These are phyloP conservation scores for Ailuropoda melanoleuca DNA, from an alignment of 2,113 vertebrate genomes.

Conservation along the genomic window DNA sequence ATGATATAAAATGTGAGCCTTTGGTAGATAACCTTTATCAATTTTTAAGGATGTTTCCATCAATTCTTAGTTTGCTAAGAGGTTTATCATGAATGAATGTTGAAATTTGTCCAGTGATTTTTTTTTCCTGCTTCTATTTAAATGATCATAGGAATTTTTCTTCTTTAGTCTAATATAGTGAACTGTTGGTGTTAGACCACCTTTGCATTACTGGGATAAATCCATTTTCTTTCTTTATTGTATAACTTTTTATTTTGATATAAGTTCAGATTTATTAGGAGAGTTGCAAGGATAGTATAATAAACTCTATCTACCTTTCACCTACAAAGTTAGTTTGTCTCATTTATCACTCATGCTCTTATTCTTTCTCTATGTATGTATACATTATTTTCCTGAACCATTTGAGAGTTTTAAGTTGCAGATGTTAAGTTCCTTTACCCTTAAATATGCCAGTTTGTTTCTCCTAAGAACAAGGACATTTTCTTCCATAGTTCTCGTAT, in stretches of 20 bases:
- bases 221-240: background rate
- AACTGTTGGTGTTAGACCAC: background rate
- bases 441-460: background rate
- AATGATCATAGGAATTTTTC: background rate
- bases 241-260: background rate
- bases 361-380: background rate
- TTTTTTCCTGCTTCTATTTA: background rate
- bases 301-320: background rate
- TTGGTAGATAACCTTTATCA: background rate
- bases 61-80: background rate
- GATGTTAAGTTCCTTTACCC: background rate
- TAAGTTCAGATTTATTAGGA: background rate
- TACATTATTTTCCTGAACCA: background rate
- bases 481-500: background rate
- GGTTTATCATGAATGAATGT: background rate
- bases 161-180: background rate
- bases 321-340: background rate
- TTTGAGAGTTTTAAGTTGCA: background rate
- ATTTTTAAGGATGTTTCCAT: background rate
- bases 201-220: background rate
- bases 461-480: background rate
- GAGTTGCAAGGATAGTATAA: background rate
- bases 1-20: background rate
- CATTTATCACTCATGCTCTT: background rate
- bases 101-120: background rate